These are phyloP conservation scores for Cheracebus regulus DNA, from an alignment of 2,797 vertebrate genomes.

Conservation along the genomic window DNA sequence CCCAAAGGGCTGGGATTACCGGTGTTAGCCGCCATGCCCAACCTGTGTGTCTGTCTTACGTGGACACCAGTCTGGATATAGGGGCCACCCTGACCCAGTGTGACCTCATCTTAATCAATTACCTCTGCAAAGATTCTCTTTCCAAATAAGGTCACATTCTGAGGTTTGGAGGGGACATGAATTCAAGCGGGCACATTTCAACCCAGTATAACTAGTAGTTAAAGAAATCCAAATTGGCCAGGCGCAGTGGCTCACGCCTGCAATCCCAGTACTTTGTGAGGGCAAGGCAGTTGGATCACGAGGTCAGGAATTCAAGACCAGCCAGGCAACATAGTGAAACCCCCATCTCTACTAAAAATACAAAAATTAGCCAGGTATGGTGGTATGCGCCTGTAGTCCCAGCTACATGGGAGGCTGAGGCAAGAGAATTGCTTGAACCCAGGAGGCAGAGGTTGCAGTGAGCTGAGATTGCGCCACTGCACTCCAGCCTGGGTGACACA, in stretches of 20 bases:
- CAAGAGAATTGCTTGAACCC: background rate
- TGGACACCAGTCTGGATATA: background rate
- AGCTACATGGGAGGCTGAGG: no score
- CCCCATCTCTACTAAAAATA: no score
- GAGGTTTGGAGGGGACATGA: background rate
- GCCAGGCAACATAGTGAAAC: no score
- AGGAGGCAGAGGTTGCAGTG: background rate
- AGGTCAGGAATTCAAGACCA: no score
- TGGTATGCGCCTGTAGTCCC: no score
- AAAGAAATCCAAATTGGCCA: background rate
- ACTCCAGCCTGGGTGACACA: background rate
- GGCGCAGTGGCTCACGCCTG: background rate
- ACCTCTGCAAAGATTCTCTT: background rate
- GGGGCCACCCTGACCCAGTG: background rate
- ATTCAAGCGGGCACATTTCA: background rate
- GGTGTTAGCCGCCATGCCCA: background rate
- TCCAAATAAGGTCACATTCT: no score
- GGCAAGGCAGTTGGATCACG: fast-evolving
- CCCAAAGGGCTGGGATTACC: background rate
- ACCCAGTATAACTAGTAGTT: background rate
- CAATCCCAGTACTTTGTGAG: background rate
- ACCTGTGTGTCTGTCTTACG: background rate
- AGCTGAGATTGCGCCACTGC: background rate
- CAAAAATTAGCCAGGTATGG: no score
- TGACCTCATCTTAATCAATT: background rate